Evolutionary conservation across 2,113 vertebrate species (phyloP).

Genomic region (Leucoraja erinaceus): DNA sequence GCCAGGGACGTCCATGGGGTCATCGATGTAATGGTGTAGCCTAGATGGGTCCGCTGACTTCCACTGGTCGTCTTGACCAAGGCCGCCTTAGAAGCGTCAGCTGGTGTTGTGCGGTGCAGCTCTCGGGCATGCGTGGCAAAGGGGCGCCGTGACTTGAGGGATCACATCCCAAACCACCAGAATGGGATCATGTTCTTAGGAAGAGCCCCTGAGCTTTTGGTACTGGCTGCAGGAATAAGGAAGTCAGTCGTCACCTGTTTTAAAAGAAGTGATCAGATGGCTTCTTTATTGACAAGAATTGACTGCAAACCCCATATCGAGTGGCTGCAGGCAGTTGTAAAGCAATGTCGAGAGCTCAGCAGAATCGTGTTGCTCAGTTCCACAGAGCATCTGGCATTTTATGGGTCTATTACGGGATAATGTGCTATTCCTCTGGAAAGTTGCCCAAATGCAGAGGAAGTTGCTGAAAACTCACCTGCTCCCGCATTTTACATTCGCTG

Average conservation of each 20-base stretch:
- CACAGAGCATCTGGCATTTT: neutral
- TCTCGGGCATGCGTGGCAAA: too few species aligned
- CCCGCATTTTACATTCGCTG: neutral
- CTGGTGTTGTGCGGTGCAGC: too few species aligned
- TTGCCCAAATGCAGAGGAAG: neutral
- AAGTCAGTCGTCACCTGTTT: neutral
- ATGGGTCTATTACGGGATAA: neutral
- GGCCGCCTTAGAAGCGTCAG: too few species aligned
- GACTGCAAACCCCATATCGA: neutral
- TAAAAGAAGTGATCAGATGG: neutral
- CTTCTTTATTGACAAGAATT: neutral
- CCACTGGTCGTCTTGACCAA: too few species aligned
- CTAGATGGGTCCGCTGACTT: too few species aligned
- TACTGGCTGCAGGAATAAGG: neutral
- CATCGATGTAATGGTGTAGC: too few species aligned
- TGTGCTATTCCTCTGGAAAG: too few species aligned
- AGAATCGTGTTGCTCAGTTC: too few species aligned
- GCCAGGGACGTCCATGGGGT: too few species aligned
- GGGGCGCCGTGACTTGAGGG: too few species aligned
- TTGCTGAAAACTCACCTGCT: neutral
- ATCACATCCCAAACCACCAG: neutral
- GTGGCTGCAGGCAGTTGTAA: neutral
- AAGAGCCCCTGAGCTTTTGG: neutral
- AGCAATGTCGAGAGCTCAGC: neutral
- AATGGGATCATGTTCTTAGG: neutral